Percentiles rank a stretch among this genome's conserved stretches.
Evolutionary conservation across 2,797 vertebrate genomes (phyloP).

Genomic region (Loriculus beryllinus): DNA sequence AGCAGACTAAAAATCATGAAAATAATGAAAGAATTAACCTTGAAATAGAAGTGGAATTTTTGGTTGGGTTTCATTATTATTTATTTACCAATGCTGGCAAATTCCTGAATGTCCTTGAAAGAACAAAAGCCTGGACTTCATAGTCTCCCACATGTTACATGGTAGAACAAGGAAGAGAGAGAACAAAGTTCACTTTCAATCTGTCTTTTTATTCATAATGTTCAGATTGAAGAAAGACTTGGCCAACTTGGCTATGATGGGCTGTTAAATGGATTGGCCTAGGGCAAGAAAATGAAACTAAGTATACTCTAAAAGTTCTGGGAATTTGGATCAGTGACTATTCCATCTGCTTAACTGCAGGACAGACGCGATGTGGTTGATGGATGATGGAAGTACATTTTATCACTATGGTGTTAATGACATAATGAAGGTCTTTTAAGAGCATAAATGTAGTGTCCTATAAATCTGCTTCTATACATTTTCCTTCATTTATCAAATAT

Average conservation of each 20-base stretch:
- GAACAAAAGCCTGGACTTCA: background rate
- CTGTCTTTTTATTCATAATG: background rate
- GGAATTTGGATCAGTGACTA: slow-evolving; percentile 15
- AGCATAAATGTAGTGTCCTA: slow-evolving; percentile 43
- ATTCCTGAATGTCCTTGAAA: background rate
- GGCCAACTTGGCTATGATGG: background rate
- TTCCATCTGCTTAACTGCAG: slow-evolving; percentile 10
- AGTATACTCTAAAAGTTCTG: slow-evolving; percentile 11
- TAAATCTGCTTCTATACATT: slow-evolving; percentile 72
- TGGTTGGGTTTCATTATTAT: background rate
- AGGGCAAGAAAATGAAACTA: slow-evolving; percentile 39
- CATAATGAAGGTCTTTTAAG: slow-evolving; percentile 58
- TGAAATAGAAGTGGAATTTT: background rate
- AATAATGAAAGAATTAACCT: background rate
- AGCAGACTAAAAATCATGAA: background rate
- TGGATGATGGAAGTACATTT: slow-evolving; percentile 31
- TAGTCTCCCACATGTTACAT: background rate
- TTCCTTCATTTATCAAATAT: slow-evolving; percentile 72
- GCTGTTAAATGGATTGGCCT: slow-evolving; percentile 31
- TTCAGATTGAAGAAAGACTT: background rate
- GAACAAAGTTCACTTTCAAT: slow-evolving; percentile 23
- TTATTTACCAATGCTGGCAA: background rate
- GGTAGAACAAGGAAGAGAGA: background rate
- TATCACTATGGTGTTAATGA: slow-evolving; percentile 41
- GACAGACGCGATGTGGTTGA: background rate